phyloP scores from a whole-genome alignment of 1,140 invertebrate species.

The Dinothrombium tinctorium region DNA sequence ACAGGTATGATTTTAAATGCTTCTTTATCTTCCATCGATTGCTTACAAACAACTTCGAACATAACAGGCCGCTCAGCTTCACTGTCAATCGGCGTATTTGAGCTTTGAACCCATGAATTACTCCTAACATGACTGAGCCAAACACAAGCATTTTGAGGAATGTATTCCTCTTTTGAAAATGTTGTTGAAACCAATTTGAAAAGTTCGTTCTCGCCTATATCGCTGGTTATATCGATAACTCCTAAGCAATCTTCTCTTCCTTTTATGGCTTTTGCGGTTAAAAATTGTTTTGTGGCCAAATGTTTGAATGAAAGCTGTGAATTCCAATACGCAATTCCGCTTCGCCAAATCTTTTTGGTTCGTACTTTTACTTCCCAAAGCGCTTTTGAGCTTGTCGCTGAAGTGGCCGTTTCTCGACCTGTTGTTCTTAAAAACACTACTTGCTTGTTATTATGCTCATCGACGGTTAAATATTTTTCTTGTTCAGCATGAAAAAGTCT shows the following conservation, averaged over 20 bases:
- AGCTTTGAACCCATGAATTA: constrained; percentile 89
- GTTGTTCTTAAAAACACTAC: constrained; percentile 39
- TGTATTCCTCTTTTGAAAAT: constrained; percentile 64
- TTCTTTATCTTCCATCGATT: constrained; percentile 91
- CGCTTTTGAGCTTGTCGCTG: constrained; percentile 93
- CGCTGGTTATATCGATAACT: constrained; percentile 68
- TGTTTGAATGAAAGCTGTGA: constrained; percentile 95
- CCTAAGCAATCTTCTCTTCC: constrained; percentile 66
- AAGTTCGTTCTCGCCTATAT: constrained; percentile 72
- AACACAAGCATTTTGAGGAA: constrained; percentile 82
- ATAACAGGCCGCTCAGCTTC: constrained; percentile 90
- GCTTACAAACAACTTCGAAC: constrained; percentile 39
- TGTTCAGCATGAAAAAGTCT: constrained; percentile 94
- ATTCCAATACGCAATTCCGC: constrained; percentile 94
- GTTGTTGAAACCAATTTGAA: constrained; percentile 91
- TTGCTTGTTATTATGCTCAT: constrained; percentile 49
- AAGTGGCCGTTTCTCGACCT: constrained; percentile 73
- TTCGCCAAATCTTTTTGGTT: constrained; percentile 72
- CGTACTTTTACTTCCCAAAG: constrained; percentile 99
- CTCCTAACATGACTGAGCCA: constrained; percentile 74
- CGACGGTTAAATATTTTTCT: constrained; percentile 97
- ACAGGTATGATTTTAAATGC: constrained; percentile 90
- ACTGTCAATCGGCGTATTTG: constrained; percentile 78
- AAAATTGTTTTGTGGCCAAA: constrained; percentile 78
- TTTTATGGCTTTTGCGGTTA: constrained; percentile 23